Percentiles rank a stretch among this genome's conserved stretches.
These are phyloP conservation scores for Delichon dasypus DNA, from an alignment of 2,797 vertebrate genomes.

Conservation along the genomic window DNA sequence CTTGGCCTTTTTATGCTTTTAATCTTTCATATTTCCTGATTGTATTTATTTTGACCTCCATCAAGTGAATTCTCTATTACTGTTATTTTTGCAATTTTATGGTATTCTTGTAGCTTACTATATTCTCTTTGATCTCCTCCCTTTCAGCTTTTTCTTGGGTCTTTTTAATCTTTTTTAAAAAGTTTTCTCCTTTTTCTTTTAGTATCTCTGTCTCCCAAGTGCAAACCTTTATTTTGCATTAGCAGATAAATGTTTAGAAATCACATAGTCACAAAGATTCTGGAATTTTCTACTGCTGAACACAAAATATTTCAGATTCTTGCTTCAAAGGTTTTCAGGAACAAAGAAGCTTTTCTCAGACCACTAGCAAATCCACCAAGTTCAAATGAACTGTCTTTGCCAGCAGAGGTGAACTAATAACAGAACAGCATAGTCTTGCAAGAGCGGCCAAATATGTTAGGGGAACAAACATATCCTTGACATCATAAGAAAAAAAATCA, in stretches of 20 bases:
- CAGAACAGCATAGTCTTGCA: slow-evolving; percentile 69
- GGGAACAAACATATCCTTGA: slow-evolving; percentile 79
- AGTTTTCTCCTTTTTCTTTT: slow-evolving; percentile 53
- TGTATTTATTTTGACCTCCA: slow-evolving; percentile 69
- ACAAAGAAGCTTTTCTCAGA: slow-evolving; percentile 77
- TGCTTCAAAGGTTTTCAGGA: slow-evolving; percentile 75
- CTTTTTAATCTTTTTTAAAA: slow-evolving; percentile 66
- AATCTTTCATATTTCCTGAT: slow-evolving; percentile 59
- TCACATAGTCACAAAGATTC: slow-evolving; percentile 56
- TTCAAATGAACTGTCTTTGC: slow-evolving; percentile 72
- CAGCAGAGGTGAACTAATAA: slow-evolving; percentile 76
- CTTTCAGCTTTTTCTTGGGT: slow-evolving; percentile 68
- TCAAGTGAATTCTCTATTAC: slow-evolving; percentile 68
- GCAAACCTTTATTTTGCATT: slow-evolving; percentile 60
- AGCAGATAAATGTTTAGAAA: slow-evolving; percentile 72
- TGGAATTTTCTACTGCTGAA: slow-evolving; percentile 54
- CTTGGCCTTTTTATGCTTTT: slow-evolving; percentile 61
- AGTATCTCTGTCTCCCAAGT: slow-evolving; percentile 62
- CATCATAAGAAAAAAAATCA: slow-evolving; percentile 76
- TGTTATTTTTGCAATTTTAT: slow-evolving; percentile 76
- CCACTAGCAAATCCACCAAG: slow-evolving; percentile 62
- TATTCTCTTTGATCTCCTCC: slow-evolving; percentile 72
- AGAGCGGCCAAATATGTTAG: slow-evolving; percentile 71
- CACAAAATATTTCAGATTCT: slow-evolving; percentile 64
- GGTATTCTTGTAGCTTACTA: slow-evolving; percentile 60